Evolutionary conservation across 2,888 invertebrate species (phyloP).

Genomic region (Polydrusus cervinus): DNA sequence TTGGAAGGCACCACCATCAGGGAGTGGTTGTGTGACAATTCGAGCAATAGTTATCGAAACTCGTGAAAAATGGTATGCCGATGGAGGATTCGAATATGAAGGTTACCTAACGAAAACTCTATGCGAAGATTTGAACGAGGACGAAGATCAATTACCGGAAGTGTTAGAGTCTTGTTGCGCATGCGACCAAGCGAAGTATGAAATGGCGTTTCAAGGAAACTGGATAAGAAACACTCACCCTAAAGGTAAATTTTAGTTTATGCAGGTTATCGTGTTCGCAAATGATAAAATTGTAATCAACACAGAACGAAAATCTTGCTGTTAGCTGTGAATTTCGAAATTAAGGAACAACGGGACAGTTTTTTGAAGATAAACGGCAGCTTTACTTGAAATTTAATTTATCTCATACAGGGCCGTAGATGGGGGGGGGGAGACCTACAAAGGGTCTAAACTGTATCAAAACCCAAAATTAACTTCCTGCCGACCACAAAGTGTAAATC

Average conservation of each 20-base stretch:
- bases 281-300: too few species aligned
- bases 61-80: slow-evolving; percentile 85
- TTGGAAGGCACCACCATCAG: slow-evolving; percentile 87
- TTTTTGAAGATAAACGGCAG: too few species aligned
- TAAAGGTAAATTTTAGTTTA: slow-evolving; percentile 72
- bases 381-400: too few species aligned
- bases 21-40: slow-evolving; percentile 87
- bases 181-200: slow-evolving; percentile 97
- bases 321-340: too few species aligned
- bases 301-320: too few species aligned
- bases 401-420: too few species aligned
- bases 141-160: slow-evolving; percentile 77
- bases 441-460: too few species aligned
- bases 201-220: slow-evolving; percentile 89
- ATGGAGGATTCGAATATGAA: slow-evolving; percentile 72
- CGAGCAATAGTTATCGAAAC: slow-evolving; percentile 85
- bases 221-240: slow-evolving; percentile 97
- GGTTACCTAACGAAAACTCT: slow-evolving; percentile 80
- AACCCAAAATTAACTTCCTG: too few species aligned
- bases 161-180: slow-evolving; percentile 88
- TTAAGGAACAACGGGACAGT: too few species aligned
- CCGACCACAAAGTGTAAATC: too few species aligned
- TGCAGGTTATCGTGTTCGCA: too few species aligned
- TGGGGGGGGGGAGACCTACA: too few species aligned
- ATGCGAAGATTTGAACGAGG: slow-evolving; percentile 79